These are phyloP conservation scores for Epinephelus awoara DNA, from an alignment of 2,797 vertebrate species.

Conservation along the genomic window DNA sequence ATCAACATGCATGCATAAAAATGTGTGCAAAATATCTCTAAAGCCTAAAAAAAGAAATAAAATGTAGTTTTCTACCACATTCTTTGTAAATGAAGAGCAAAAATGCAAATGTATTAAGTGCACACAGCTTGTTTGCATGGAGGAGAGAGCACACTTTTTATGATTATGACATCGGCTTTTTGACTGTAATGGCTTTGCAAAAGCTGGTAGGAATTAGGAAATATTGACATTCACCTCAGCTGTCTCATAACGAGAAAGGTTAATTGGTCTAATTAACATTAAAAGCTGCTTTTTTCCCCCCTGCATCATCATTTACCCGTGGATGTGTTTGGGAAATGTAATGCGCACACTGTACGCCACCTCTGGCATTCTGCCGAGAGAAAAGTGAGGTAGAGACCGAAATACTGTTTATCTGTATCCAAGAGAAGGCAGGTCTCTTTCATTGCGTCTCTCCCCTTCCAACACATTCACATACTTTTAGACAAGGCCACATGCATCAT, in stretches of 20 bases:
- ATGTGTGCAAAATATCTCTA: neutral
- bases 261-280: slow-evolving; percentile 58
- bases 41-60: neutral
- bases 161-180: slow-evolving; percentile 28
- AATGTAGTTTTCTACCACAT: too few species aligned
- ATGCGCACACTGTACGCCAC: neutral
- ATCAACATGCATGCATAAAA: neutral
- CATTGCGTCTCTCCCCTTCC: slow-evolving; percentile 2
- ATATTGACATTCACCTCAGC: slow-evolving; percentile 48
- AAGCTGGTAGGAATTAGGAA: slow-evolving; percentile 38
- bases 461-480: slow-evolving; percentile 10
- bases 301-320: slow-evolving; percentile 28
- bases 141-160: slow-evolving; percentile 7
- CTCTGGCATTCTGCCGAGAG: slow-evolving; percentile 27
- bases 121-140: slow-evolving; percentile 3
- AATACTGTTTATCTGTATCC: slow-evolving; percentile 1
- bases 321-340: slow-evolving; percentile 27
- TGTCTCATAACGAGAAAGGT: slow-evolving; percentile 49
- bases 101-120: neutral
- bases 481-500: slow-evolving; percentile 40
- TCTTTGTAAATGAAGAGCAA: neutral
- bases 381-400: slow-evolving; percentile 2
- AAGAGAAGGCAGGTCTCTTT: slow-evolving; percentile 5
- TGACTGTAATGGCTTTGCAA: slow-evolving; percentile 24
- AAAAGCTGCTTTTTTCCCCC: slow-evolving; percentile 32